phyloP scores from a whole-genome alignment of 2,113 vertebrate genomes.

The Caranx ignobilis region DNA sequence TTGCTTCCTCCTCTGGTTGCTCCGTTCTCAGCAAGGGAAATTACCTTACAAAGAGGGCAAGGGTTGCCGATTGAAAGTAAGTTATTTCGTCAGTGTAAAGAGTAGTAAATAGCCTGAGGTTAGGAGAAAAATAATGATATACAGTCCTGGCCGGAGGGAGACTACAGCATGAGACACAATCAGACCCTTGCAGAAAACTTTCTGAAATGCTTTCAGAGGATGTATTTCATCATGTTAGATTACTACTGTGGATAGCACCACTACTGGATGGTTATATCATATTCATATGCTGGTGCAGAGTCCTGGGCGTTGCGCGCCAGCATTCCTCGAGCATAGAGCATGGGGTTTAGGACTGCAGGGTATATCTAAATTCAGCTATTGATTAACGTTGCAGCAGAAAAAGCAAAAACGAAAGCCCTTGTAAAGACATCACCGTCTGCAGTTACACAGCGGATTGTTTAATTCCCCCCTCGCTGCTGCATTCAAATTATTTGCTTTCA shows the following conservation, averaged over 20 bases:
- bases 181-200: slow-evolving; percentile 70
- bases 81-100: slow-evolving; percentile 80
- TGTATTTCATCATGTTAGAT: slow-evolving; percentile 76
- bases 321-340: slow-evolving; percentile 46
- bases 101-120: slow-evolving; percentile 79
- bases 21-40: slow-evolving; percentile 73
- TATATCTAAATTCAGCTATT: slow-evolving; percentile 78
- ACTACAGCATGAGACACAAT: slow-evolving; percentile 68
- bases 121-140: slow-evolving; percentile 77
- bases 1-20: slow-evolving; percentile 69
- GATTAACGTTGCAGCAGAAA: slow-evolving; percentile 69
- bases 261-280: slow-evolving; percentile 61
- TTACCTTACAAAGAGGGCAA: slow-evolving; percentile 75
- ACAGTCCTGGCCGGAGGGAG: slow-evolving; percentile 68
- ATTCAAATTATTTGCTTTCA: slow-evolving; percentile 86
- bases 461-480: slow-evolving; percentile 74
- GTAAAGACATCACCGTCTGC: slow-evolving; percentile 67
- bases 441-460: slow-evolving; percentile 71
- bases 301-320: slow-evolving; percentile 30
- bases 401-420: slow-evolving; percentile 54
- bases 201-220: slow-evolving; percentile 73
- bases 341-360: slow-evolving; percentile 54
- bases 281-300: slow-evolving; percentile 53
- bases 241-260: slow-evolving; percentile 58
- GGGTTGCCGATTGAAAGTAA: slow-evolving; percentile 76